Conservation (phyloP, 2,113 vertebrate genomes). For the Myotis davidii region DNA sequence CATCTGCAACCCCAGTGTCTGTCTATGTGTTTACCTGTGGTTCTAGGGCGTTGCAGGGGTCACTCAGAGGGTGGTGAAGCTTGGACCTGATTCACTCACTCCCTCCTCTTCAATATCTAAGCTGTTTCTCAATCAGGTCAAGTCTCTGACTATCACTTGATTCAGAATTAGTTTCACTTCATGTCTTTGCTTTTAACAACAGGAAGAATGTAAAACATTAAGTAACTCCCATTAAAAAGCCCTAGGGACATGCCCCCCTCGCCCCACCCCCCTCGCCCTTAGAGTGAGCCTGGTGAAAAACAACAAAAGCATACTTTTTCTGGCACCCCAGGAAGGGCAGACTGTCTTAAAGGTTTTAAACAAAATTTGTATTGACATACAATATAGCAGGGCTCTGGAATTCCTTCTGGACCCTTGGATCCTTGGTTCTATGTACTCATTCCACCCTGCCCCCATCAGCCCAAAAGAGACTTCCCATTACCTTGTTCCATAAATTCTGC, state of each 20-base stretch:
- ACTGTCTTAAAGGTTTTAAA: background rate
- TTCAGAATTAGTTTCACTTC: slow-evolving; percentile 14
- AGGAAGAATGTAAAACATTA: background rate
- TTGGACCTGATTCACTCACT: background rate
- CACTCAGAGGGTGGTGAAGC: too few species aligned
- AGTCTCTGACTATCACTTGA: background rate
- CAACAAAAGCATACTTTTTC: background rate
- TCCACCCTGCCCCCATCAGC: background rate
- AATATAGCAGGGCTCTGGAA: background rate
- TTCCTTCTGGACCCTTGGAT: background rate
- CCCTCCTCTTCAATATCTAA: background rate
- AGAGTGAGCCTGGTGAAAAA: background rate
- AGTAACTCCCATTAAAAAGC: background rate
- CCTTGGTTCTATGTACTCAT: background rate
- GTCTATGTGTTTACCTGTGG: background rate
- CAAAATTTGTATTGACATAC: background rate
- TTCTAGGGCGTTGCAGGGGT: background rate
- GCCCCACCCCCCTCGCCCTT: accelerated
- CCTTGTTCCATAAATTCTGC: background rate
- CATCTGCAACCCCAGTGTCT: background rate
- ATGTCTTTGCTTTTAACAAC: background rate
- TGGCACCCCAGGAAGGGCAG: background rate
- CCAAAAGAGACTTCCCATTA: background rate
- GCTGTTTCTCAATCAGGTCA: background rate
- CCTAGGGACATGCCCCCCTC: background rate